A percentile compares a stretch with the other conserved stretches of the same genome.
Evolutionary conservation across 2,113 vertebrate species (phyloP).

Genomic region (Donacobius atricapilla): DNA sequence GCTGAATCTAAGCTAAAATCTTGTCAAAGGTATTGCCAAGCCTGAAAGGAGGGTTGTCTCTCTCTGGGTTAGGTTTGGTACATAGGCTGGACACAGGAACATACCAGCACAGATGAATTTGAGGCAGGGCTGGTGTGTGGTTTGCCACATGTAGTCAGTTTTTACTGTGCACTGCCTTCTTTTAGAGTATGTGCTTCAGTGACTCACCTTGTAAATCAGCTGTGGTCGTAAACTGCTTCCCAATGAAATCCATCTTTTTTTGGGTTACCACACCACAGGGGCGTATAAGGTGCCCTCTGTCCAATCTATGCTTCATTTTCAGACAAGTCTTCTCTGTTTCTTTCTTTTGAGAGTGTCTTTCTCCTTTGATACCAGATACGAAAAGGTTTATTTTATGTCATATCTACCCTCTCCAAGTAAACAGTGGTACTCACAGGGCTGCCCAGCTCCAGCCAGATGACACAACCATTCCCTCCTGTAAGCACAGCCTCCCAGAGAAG

Average conservation of each 20-base stretch:
- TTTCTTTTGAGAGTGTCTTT: neutral
- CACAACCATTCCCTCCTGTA: neutral
- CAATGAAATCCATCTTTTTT: neutral
- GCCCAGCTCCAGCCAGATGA: neutral
- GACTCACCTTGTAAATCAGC: slow-evolving; percentile 58
- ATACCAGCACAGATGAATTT: neutral
- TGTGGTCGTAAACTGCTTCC: slow-evolving; percentile 22
- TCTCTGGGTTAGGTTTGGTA: neutral
- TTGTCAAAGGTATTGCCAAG: neutral
- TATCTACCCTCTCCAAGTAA: neutral
- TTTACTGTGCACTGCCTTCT: slow-evolving; percentile 24
- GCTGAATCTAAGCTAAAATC: slow-evolving; percentile 24
- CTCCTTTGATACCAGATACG: neutral
- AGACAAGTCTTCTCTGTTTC: neutral
- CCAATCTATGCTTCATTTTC: neutral
- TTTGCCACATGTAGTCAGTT: slow-evolving; percentile 29
- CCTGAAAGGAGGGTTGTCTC: neutral
- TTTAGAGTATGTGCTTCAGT: slow-evolving; percentile 24
- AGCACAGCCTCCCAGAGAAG: neutral
- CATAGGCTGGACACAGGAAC: neutral
- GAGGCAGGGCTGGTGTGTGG: slow-evolving; percentile 31
- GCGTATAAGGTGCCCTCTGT: neutral
- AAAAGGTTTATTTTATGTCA: neutral
- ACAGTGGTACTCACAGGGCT: neutral
- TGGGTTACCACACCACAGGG: neutral